Conservation (phyloP, 2,797 vertebrate species). For the Tragelaphus eurycerus region DNA sequence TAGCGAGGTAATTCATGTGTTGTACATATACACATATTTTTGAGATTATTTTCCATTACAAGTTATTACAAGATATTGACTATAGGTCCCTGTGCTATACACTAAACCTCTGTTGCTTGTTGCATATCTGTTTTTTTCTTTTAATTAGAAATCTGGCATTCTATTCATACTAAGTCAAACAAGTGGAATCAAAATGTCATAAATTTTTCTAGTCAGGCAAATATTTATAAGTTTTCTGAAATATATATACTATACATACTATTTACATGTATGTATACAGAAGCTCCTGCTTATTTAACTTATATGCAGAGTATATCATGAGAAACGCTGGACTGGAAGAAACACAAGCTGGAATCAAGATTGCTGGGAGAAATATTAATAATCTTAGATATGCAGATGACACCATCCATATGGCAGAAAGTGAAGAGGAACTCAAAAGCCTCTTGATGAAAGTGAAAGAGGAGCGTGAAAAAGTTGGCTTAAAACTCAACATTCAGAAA, state of each 20-base stretch:
- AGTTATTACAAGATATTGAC: background rate
- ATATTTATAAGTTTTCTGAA: background rate
- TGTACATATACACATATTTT: background rate
- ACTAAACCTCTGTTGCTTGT: background rate
- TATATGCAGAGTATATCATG: too few relatives aligned
- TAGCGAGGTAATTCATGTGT: background rate
- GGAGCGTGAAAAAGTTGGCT: too few relatives aligned
- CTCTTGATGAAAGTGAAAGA: too few relatives aligned
- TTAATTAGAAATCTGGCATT: background rate
- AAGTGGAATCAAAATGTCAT: background rate
- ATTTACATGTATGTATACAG: background rate
- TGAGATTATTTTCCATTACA: background rate
- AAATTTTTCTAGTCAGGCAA: background rate
- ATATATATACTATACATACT: background rate
- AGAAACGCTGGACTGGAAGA: too few relatives aligned
- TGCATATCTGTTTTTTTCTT: background rate
- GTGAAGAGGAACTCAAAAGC: too few relatives aligned
- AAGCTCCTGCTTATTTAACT: too few relatives aligned
- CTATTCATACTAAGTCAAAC: background rate
- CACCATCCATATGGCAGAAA: too few relatives aligned
- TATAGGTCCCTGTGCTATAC: background rate
- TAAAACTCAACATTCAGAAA: too few relatives aligned
- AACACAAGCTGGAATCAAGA: too few relatives aligned
- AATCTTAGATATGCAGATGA: too few relatives aligned
- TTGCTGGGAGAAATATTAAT: too few relatives aligned